Conservation (phyloP, 2,888 invertebrate species). For the Ormyrus thymus region DNA sequence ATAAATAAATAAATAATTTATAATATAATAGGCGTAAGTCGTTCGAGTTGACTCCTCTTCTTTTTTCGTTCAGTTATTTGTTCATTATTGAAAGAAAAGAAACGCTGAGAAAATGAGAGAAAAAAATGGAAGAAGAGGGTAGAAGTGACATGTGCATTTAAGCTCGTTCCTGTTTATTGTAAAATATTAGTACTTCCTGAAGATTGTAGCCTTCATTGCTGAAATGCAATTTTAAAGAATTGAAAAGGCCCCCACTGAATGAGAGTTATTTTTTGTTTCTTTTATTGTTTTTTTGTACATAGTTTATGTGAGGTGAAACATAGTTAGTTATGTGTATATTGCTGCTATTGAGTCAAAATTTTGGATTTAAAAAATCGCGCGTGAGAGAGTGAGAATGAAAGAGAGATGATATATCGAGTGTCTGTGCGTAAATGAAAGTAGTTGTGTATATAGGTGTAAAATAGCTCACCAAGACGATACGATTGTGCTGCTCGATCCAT, state of each 20-base stretch:
- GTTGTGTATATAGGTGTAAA: slow-evolving; percentile 54
- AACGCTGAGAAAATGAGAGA: slow-evolving; percentile 1
- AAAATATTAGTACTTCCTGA: slow-evolving; percentile 54
- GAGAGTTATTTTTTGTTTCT: slow-evolving; percentile 58
- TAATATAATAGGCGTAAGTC: slow-evolving; percentile 50
- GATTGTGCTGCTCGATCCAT: slow-evolving; percentile 58
- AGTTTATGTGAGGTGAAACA: slow-evolving; percentile 62
- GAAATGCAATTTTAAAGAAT: slow-evolving; percentile 20
- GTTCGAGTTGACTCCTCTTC: slow-evolving; percentile 50
- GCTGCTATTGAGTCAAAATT: slow-evolving; percentile 53
- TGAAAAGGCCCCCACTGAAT: slow-evolving; percentile 43
- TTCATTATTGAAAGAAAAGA: slow-evolving; percentile 12
- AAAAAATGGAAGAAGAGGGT: slow-evolving; percentile 41
- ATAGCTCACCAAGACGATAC: slow-evolving; percentile 47
- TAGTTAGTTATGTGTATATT: slow-evolving; percentile 56
- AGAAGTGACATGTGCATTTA: slow-evolving; percentile 55
- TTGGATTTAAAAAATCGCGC: slow-evolving; percentile 42
- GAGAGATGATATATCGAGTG: slow-evolving; percentile 56
- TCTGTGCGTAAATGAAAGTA: slow-evolving; percentile 51
- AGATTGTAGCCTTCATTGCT: slow-evolving; percentile 36
- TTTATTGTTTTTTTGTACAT: slow-evolving; percentile 69
- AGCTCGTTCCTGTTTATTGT: slow-evolving; percentile 56
- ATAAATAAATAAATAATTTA: slow-evolving; percentile 54
- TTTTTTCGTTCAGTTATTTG: slow-evolving; percentile 24
- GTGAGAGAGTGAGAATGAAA: slow-evolving; percentile 31